Conservation (phyloP, 2,113 vertebrate species). For the Anhinga rufa region DNA sequence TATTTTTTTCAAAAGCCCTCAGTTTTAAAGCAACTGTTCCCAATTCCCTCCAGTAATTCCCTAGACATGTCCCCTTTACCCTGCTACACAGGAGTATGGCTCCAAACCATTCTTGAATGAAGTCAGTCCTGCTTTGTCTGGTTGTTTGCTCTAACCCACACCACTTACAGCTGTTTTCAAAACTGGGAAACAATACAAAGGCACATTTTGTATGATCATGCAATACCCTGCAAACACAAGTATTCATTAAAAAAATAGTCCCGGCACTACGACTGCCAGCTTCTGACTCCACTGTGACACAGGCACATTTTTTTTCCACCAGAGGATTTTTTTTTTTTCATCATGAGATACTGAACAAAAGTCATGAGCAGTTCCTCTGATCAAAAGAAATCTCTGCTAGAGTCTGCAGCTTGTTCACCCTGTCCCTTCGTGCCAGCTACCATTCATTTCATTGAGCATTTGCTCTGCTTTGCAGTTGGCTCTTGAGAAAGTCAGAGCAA, state of each 20-base stretch:
- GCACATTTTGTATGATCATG: not conserved
- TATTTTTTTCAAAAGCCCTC: not conserved
- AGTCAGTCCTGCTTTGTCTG: constrained; percentile 1
- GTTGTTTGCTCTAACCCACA: not conserved
- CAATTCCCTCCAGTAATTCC: not conserved
- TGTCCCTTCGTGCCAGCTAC: not conserved
- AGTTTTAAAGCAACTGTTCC: constrained; percentile 2
- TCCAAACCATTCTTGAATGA: not conserved
- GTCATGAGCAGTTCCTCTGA: constrained; percentile 41
- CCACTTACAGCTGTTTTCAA: not conserved
- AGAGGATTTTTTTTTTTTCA: constrained; percentile 10
- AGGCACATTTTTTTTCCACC: not conserved
- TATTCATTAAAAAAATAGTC: constrained; percentile 5
- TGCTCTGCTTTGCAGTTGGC: not conserved
- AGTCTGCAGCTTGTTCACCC: constrained; percentile 10
- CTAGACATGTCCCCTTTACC: not conserved
- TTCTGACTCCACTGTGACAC: constrained; percentile 11
- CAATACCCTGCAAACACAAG: constrained; percentile 7
- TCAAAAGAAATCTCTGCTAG: constrained; percentile 18
- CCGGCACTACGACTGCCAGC: not conserved
- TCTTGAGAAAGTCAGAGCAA: constrained; percentile 4
- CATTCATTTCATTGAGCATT: not conserved
- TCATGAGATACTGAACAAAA: not conserved
- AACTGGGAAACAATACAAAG: constrained; percentile 15
- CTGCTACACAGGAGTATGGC: not conserved